These are phyloP conservation scores for Plectrocnemia conspersa DNA, from an alignment of 1,140 invertebrate genomes.

Conservation along the genomic window DNA sequence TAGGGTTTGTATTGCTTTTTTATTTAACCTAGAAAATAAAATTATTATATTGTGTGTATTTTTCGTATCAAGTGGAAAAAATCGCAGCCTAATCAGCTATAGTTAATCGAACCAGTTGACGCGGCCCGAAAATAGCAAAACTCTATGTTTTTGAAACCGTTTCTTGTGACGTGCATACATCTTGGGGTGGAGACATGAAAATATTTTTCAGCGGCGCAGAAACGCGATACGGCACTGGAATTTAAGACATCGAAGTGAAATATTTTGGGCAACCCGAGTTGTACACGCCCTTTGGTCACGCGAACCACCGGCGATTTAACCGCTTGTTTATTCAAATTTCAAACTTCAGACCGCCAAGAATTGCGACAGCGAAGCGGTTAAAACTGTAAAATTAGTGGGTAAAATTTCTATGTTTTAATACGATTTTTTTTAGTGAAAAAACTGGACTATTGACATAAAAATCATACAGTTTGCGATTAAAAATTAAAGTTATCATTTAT, in stretches of 20 bases:
- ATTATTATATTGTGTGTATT: too few relatives aligned
- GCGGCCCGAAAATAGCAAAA: too few relatives aligned
- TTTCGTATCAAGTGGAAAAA: too few relatives aligned
- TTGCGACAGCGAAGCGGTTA: not conserved
- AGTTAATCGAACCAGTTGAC: too few relatives aligned
- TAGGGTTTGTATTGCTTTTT: too few relatives aligned
- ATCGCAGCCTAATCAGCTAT: too few relatives aligned
- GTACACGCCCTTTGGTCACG: slow-evolving; percentile 24
- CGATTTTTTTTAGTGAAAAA: not conserved
- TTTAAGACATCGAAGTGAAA: slow-evolving; percentile 24
- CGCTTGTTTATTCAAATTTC: not conserved
- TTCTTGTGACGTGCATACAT: too few relatives aligned
- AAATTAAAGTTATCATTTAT: too few relatives aligned
- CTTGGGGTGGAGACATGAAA: slow-evolving; percentile 21
- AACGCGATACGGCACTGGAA: slow-evolving; percentile 18
- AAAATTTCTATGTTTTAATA: not conserved
- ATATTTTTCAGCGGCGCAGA: slow-evolving; percentile 22
- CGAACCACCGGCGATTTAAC: slow-evolving; percentile 1
- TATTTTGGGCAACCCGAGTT: slow-evolving; percentile 21
- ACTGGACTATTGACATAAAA: slow-evolving; percentile 1
- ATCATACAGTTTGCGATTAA: too few relatives aligned
- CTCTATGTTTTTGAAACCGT: too few relatives aligned
- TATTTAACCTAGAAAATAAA: too few relatives aligned
- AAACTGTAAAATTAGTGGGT: not conserved
- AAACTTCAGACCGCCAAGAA: not conserved